These are phyloP conservation scores for Myotis davidii DNA, from an alignment of 2,113 vertebrate genomes.

Conservation along the genomic window DNA sequence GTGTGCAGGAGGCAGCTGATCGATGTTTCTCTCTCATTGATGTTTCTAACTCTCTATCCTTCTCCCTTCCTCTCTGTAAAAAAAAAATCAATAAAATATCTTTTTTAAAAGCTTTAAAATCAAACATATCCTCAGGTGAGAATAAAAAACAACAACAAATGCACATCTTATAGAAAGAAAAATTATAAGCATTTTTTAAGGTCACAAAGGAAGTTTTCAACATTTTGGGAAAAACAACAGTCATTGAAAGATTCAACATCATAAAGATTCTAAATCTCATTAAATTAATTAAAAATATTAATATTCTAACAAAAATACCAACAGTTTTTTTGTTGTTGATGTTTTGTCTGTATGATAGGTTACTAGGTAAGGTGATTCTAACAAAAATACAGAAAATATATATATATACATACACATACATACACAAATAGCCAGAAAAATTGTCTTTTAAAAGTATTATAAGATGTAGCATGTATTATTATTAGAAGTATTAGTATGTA, in stretches of 20 bases:
- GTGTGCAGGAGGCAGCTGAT: too few relatives aligned
- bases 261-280: not conserved
- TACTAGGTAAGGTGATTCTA: not conserved
- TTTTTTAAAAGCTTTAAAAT: too few relatives aligned
- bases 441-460: not conserved
- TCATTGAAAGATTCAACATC: not conserved
- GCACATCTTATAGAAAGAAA: not conserved
- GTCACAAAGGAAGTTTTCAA: not conserved
- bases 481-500: not conserved
- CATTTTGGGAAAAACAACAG: not conserved
- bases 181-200: not conserved
- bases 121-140: not conserved
- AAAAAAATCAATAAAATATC: too few relatives aligned
- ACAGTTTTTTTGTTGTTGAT: not conserved
- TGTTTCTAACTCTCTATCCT: too few relatives aligned
- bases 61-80: too few relatives aligned
- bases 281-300: constrained; percentile 8
- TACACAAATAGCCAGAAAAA: not conserved
- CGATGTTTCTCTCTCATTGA: too few relatives aligned
- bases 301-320: not conserved
- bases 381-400: constrained; percentile 1
- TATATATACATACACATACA: too few relatives aligned
- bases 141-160: not conserved
- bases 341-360: not conserved
- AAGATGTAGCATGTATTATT: not conserved